phyloP scores from a whole-genome alignment of 1,140 invertebrate species.

The Mamestra configurata region DNA sequence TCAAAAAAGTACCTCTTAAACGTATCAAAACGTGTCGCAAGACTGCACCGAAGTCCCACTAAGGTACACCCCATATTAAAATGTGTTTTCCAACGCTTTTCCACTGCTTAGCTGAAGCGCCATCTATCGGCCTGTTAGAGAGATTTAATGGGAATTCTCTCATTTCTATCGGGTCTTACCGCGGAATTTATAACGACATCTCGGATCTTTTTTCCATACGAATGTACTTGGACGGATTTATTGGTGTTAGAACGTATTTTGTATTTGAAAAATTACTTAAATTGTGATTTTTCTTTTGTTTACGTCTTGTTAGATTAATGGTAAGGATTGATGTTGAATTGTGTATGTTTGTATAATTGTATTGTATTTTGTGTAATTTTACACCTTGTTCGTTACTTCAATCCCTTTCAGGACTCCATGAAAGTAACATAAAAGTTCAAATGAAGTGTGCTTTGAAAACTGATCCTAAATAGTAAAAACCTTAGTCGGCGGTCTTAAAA shows the following conservation, averaged over 20 bases:
- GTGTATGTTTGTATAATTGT: too few relatives aligned
- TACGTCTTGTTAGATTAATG: neutral
- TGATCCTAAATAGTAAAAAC: too few relatives aligned
- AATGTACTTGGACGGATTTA: conserved; percentile 74
- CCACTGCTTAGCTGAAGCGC: conserved; percentile 67
- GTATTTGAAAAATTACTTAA: conserved; percentile 24
- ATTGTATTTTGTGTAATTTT: too few relatives aligned
- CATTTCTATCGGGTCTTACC: conserved; percentile 82
- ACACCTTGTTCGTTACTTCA: too few relatives aligned
- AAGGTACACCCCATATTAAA: conserved; percentile 69
- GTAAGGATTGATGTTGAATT: neutral
- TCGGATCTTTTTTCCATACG: conserved; percentile 77
- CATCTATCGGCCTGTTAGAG: conserved; percentile 77
- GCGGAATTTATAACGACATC: conserved; percentile 69
- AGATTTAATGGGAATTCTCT: conserved; percentile 80
- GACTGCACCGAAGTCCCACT: conserved; percentile 14
- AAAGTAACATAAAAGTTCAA: too few relatives aligned
- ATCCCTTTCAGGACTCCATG: too few relatives aligned
- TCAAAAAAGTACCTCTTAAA: neutral
- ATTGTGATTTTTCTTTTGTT: conserved; percentile 13
- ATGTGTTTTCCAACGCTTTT: conserved; percentile 71
- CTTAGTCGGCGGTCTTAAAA: too few relatives aligned
- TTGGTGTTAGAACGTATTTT: conserved; percentile 44
- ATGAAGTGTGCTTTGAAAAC: too few relatives aligned
- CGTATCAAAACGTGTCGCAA: conserved; percentile 54